Percentiles rank a stretch among this genome's conserved stretches.
Conservation (phyloP, 2,888 invertebrate species). For the Notocelia uddmanniana region DNA sequence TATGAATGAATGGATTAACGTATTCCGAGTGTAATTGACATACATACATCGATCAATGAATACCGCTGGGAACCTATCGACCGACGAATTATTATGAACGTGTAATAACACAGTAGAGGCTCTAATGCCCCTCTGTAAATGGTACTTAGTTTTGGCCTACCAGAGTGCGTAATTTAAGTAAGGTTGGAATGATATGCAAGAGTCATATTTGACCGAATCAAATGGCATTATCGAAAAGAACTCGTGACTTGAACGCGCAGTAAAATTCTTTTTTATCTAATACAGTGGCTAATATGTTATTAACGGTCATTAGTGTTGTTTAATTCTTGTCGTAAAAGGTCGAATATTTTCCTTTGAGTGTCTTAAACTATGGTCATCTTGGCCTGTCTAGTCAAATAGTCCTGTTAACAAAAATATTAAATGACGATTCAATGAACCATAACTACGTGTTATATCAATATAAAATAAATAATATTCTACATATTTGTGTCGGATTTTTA, state of each 20-base stretch:
- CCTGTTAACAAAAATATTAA: not conserved
- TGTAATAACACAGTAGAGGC: conserved; percentile 68
- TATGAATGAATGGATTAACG: conserved; percentile 50
- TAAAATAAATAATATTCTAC: not conserved
- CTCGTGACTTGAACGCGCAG: conserved; percentile 71
- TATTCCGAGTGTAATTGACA: conserved; percentile 47
- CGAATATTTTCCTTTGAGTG: conserved; percentile 48
- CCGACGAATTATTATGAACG: conserved; percentile 61
- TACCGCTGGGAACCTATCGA: conserved; percentile 58
- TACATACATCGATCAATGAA: conserved; percentile 55
- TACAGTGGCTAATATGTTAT: conserved; percentile 70
- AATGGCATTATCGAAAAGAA: conserved; percentile 64
- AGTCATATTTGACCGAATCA: conserved; percentile 48
- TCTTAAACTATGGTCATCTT: conserved; percentile 3
- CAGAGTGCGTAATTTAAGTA: conserved; percentile 64
- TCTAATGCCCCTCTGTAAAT: conserved; percentile 66
- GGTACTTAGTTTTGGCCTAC: conserved; percentile 66
- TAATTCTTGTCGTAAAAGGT: conserved; percentile 56
- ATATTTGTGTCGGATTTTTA: not conserved
- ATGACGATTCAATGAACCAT: not conserved
- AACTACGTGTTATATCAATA: not conserved
- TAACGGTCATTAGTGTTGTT: conserved; percentile 64
- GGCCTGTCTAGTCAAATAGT: not conserved
- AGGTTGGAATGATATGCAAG: conserved; percentile 54
- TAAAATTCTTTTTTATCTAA: conserved; percentile 70